Percentiles rank a stretch among this genome's conserved stretches.
Evolutionary conservation across 2,113 vertebrate species (phyloP).

Genomic region (Carassius gibelio): DNA sequence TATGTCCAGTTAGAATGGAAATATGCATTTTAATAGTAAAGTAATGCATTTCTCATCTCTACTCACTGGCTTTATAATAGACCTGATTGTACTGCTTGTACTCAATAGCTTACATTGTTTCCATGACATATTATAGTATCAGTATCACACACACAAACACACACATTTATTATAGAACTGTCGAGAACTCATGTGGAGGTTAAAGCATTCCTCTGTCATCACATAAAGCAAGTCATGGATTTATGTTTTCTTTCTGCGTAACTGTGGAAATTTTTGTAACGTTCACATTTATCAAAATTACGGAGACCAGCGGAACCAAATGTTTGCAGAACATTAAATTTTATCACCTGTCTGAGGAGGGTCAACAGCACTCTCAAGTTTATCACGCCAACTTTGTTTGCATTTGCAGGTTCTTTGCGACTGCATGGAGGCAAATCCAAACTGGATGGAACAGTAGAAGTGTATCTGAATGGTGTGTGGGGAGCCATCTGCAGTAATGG

Average conservation of each 20-base stretch:
- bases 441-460: slow-evolving; percentile 85
- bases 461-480: slow-evolving; percentile 83
- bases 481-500: slow-evolving; percentile 80
- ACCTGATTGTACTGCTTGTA: not conserved
- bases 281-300: slow-evolving; percentile 27
- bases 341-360: not conserved
- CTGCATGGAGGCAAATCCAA: slow-evolving; percentile 81
- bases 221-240: slow-evolving; percentile 8
- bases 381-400: slow-evolving; percentile 17
- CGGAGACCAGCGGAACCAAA: slow-evolving; percentile 17
- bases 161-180: slow-evolving; percentile 28
- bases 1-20: not conserved
- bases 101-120: slow-evolving; percentile 21
- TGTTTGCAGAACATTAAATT: slow-evolving; percentile 28
- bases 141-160: not conserved
- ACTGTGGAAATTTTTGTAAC: slow-evolving; percentile 22
- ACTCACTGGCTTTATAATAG: not conserved
- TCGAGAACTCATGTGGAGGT: slow-evolving; percentile 21
- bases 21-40: not conserved
- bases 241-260: not conserved
- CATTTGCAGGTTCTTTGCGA: slow-evolving; percentile 79
- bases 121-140: not conserved
- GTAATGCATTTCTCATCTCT: not conserved
- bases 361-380: not conserved
- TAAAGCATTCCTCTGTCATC: slow-evolving; percentile 28